Percentiles rank a stretch among this genome's conserved stretches.
These are phyloP conservation scores for Cranoglanis bouderius DNA, from an alignment of 2,113 vertebrate genomes.

Conservation along the genomic window DNA sequence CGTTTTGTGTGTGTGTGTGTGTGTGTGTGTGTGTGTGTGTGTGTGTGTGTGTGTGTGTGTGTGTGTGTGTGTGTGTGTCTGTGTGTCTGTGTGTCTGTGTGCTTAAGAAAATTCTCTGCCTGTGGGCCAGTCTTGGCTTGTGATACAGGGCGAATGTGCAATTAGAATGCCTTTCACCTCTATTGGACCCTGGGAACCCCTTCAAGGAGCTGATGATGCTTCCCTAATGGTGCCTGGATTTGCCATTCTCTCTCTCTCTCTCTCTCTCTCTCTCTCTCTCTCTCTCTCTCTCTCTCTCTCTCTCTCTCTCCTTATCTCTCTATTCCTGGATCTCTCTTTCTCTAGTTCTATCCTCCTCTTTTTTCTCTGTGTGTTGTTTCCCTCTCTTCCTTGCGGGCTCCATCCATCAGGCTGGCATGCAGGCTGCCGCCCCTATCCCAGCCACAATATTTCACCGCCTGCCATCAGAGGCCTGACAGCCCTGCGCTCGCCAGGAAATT, in stretches of 20 bases:
- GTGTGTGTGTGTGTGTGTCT: background rate
- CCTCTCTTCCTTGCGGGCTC: constrained; percentile 80
- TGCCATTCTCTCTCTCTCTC: constrained; percentile 51
- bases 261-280: constrained; percentile 51
- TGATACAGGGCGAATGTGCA: constrained; percentile 23
- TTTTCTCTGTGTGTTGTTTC: constrained; percentile 60
- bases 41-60: constrained; percentile 16
- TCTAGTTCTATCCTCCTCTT: constrained; percentile 46
- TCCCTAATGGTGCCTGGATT: constrained; percentile 74
- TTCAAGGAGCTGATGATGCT: constrained; percentile 77
- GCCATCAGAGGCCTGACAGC: constrained; percentile 97
- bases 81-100: background rate
- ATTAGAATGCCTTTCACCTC: constrained; percentile 57
- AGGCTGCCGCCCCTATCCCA: constrained; percentile 89
- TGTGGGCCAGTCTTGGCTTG: constrained; percentile 30
- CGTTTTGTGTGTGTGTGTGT: constrained; percentile 8
- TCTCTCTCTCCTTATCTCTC: constrained; percentile 57
- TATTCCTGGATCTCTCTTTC: constrained; percentile 30
- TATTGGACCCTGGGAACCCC: constrained; percentile 76
- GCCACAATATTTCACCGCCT: constrained; percentile 97
- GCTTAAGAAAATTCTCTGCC: constrained; percentile 27
- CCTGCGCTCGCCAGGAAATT: constrained; percentile 94
- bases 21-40: background rate
- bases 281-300: constrained; percentile 17
- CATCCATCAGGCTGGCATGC: constrained; percentile 97